Base-by-base conservation (phyloP, 2,113 vertebrate species). In the Rhabdomys dilectus region DNA sequence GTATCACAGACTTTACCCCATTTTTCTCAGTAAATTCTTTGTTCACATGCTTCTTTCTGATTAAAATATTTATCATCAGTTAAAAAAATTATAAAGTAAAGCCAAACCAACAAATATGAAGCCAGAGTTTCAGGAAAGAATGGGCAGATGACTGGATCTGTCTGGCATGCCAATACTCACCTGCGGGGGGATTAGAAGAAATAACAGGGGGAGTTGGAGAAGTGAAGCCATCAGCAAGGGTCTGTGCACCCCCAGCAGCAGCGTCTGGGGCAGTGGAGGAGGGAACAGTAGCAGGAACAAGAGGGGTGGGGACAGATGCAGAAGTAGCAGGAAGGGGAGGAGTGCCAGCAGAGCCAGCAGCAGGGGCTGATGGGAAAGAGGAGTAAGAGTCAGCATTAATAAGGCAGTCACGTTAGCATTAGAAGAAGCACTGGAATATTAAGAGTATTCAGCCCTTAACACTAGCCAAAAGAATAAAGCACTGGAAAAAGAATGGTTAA, bases 131-230 rank as follows among this genome's bases (percentile, higher is more conserved):
- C 21, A 98, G 73, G 75, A 45, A 91, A 95, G 24, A 89, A 92
- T 36, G 93, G 81, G 72, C 68, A 94, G 87, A 89, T 72, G 86
- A 68, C 66, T 88, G 70, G 70, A 81, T 89, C 93, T 96, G 92
- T 88, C 96, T 97, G 98, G 80, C 72, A 89, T 97, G 97, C 98
- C 96, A 70, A 92, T 96, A 99, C 99, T 99, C 99, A 99, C 99
- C 99, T 99, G 99, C 36, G 94, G 99, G 97, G 97, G 99, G 99
- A 98, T 99, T 98, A 85, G 99, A 99, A 98, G 99, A 98, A 89
- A 99, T 99, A 98, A 99, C 99, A 98, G 99, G 99, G 99, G 99
- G 99, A 98, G 99, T 98, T 98, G 97, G 99, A 97, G 99, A 99
- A 98, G 99, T 99, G 97, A 99, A 98, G 99, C 99, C 98, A 98